phyloP scores from a whole-genome alignment of 2,888 invertebrate genomes.

The Leptopilina drosophilae region DNA sequence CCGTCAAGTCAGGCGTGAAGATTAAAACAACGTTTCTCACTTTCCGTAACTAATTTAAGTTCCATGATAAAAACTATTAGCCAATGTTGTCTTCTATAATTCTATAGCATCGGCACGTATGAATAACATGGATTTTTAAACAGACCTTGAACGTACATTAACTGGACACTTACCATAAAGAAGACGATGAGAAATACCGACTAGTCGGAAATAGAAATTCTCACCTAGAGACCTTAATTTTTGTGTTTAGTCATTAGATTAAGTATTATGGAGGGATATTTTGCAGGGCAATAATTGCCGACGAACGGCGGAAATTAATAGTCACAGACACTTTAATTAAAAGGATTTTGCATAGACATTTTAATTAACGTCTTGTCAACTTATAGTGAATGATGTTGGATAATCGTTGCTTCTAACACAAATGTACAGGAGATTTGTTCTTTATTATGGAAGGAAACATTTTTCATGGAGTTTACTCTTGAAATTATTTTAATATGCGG shows the following conservation, averaged over 20 bases:
- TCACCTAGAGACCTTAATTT: constrained; percentile 15
- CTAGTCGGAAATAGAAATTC: constrained; percentile 19
- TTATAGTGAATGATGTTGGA: background rate
- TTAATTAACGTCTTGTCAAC: constrained; percentile 60
- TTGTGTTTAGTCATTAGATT: constrained; percentile 17
- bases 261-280: constrained; percentile 47
- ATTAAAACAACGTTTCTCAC: constrained; percentile 34
- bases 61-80: constrained; percentile 28
- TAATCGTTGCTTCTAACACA: background rate
- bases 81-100: constrained; percentile 24
- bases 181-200: background rate
- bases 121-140: constrained; percentile 30
- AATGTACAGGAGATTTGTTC: background rate
- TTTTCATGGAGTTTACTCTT: too few relatives aligned
- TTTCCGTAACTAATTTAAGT: constrained; percentile 35
- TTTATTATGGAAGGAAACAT: too few relatives aligned
- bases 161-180: constrained; percentile 41
- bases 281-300: constrained; percentile 61
- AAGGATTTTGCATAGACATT: constrained; percentile 61
- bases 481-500: too few relatives aligned
- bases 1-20: constrained; percentile 19
- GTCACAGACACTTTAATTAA: constrained; percentile 57
- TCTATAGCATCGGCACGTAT: constrained; percentile 26
- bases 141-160: constrained; percentile 25
- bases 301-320: constrained; percentile 56